Evolutionary conservation across 2,888 invertebrate genomes (phyloP).

Genomic region (Himalopsyche anomala): DNA sequence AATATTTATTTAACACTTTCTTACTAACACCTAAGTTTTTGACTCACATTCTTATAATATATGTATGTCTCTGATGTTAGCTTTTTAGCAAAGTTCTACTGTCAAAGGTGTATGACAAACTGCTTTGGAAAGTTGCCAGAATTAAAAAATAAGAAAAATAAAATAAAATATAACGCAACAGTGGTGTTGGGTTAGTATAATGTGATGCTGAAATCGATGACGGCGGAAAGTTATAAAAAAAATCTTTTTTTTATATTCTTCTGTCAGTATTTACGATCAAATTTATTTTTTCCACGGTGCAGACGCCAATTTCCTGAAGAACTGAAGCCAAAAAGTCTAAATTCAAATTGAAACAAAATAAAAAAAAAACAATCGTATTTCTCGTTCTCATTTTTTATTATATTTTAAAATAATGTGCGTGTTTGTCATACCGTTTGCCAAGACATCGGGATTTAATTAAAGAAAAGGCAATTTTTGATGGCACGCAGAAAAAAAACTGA

Average conservation of each 20-base stretch:
- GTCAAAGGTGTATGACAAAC: slow-evolving; percentile 15
- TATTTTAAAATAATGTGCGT: no score
- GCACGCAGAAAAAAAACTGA: no score
- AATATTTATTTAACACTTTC: not conserved
- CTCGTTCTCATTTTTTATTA: no score
- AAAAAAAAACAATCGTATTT: no score
- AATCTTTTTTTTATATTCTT: not conserved
- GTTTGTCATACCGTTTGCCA: no score
- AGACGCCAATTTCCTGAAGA: slow-evolving; percentile 1
- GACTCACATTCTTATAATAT: slow-evolving; percentile 7
- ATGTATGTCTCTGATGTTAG: not conserved
- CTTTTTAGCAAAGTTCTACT: not conserved
- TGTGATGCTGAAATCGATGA: slow-evolving; percentile 30
- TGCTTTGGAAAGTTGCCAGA: not conserved
- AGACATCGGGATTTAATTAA: no score
- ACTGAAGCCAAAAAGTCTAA: no score
- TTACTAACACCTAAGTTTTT: not conserved
- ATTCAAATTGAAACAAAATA: no score
- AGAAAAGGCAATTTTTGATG: no score
- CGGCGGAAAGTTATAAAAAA: slow-evolving; percentile 34
- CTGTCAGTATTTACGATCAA: not conserved
- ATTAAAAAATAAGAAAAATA: slow-evolving; percentile 5
- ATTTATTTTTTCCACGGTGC: not conserved
- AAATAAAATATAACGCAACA: not conserved
- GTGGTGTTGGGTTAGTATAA: not conserved